phyloP scores from a whole-genome alignment of 2,797 vertebrate species.

The Tokudaia muenninki region DNA sequence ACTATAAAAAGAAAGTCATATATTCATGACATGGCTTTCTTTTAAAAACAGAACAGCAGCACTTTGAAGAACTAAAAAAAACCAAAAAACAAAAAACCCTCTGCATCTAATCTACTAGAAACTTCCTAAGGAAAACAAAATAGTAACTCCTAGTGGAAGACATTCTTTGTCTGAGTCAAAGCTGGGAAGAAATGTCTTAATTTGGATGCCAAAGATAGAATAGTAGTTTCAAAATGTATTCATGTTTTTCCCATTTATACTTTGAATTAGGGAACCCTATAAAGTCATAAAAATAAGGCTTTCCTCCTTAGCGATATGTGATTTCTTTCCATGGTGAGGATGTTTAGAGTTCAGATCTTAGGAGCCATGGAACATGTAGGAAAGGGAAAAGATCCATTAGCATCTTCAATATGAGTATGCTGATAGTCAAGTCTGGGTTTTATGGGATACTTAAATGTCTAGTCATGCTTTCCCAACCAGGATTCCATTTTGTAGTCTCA shows the following conservation, averaged over 20 bases:
- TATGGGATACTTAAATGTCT: constrained; percentile 11
- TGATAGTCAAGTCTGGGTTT: constrained; percentile 9
- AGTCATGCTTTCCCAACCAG: not conserved
- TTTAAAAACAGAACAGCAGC: constrained; percentile 41
- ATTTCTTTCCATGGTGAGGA: not conserved
- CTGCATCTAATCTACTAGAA: constrained; percentile 23
- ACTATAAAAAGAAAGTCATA: not conserved
- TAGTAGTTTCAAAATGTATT: constrained; percentile 27
- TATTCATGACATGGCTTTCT: not conserved
- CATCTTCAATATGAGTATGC: not conserved
- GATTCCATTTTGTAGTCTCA: not conserved
- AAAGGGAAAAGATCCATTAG: not conserved
- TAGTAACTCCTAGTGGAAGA: constrained; percentile 4
- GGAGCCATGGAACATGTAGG: not conserved
- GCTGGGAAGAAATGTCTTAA: constrained; percentile 48
- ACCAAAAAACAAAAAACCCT: not conserved
- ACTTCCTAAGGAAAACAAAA: constrained; percentile 50
- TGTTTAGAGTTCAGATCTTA: not conserved
- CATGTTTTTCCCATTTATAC: not conserved
- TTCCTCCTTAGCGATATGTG: not conserved
- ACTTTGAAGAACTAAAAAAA: constrained; percentile 17
- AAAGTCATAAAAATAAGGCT: constrained; percentile 46
- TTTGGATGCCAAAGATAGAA: constrained; percentile 58
- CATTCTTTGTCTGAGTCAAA: not conserved
- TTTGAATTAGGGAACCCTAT: constrained; percentile 41